These are phyloP conservation scores for Lepidurus packardi DNA, from an alignment of 1,140 invertebrate species.

Conservation along the genomic window DNA sequence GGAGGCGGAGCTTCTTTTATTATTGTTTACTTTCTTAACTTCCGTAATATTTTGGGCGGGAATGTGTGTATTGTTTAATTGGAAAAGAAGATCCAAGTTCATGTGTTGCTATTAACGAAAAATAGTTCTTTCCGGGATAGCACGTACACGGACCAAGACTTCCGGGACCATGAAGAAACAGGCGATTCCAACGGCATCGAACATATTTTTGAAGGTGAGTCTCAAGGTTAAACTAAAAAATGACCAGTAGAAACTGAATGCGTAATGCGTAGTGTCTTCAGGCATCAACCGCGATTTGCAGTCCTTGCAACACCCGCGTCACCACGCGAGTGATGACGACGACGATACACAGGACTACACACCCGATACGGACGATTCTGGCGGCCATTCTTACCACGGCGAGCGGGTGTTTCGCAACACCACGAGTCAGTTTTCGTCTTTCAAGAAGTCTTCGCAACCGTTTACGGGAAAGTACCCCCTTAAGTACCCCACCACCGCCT, in stretches of 20 bases:
- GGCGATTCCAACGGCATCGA: slow-evolving; percentile 64
- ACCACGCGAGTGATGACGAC: slow-evolving; percentile 52
- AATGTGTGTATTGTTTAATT: background rate
- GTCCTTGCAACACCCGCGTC: slow-evolving; percentile 47
- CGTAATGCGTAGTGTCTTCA: slow-evolving; percentile 35
- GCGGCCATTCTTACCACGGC: slow-evolving; percentile 49
- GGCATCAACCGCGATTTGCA: slow-evolving; percentile 50
- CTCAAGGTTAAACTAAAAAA: background rate
- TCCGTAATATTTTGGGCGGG: no score
- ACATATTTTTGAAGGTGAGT: slow-evolving; percentile 56
- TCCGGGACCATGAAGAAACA: slow-evolving; percentile 46
- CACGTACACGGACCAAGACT: slow-evolving; percentile 52
- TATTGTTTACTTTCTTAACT: background rate
- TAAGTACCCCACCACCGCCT: slow-evolving; percentile 29
- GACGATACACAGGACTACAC: slow-evolving; percentile 56
- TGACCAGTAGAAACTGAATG: slow-evolving; percentile 19
- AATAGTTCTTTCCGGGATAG: slow-evolving; percentile 74
- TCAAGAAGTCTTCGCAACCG: background rate
- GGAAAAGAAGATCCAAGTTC: background rate
- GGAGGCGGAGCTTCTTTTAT: slow-evolving; percentile 6
- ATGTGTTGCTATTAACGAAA: slow-evolving; percentile 39
- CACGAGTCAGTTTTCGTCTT: slow-evolving; percentile 8
- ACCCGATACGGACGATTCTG: slow-evolving; percentile 59
- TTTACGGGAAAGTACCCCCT: slow-evolving; percentile 27
- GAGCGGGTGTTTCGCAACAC: slow-evolving; percentile 34